These are phyloP conservation scores for Cynaeus angustus DNA, from an alignment of 2,888 invertebrate species.

Conservation along the genomic window DNA sequence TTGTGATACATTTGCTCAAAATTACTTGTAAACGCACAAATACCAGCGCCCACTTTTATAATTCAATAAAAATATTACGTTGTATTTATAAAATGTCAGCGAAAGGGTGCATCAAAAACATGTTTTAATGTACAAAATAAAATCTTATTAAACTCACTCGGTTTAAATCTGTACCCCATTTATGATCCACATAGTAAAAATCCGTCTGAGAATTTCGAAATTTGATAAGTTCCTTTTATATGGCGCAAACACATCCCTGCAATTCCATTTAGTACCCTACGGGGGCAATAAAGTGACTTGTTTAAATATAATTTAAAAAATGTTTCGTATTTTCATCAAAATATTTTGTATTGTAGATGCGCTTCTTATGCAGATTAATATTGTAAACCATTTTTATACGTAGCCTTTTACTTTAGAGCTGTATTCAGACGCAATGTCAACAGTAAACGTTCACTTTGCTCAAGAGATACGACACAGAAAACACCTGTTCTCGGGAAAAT, in stretches of 20 bases:
- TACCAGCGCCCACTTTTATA: slow-evolving; percentile 9
- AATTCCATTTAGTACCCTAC: neutral
- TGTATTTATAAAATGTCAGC: neutral
- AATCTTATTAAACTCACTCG: slow-evolving; percentile 3
- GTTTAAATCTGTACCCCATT: neutral
- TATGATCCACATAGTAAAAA: slow-evolving; percentile 7
- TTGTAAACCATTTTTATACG: slow-evolving; percentile 31
- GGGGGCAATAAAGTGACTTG: slow-evolving; percentile 24
- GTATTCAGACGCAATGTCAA: slow-evolving; percentile 25
- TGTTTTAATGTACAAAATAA: slow-evolving; percentile 4
- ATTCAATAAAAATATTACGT: slow-evolving; percentile 14
- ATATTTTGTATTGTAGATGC: slow-evolving; percentile 21
- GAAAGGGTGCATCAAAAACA: slow-evolving; percentile 8
- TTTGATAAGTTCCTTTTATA: slow-evolving; percentile 4
- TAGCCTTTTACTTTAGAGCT: slow-evolving; percentile 26
- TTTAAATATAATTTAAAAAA: slow-evolving; percentile 29
- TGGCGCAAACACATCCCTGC: neutral
- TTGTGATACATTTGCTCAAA: slow-evolving; percentile 11
- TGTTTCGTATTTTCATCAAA: slow-evolving; percentile 28
- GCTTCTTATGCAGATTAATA: slow-evolving; percentile 34
- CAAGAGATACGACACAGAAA: slow-evolving; percentile 25
- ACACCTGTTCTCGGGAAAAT: slow-evolving; percentile 25
- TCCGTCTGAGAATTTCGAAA: neutral
- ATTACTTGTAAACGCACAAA: slow-evolving; percentile 23
- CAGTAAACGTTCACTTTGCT: slow-evolving; percentile 30